A percentile compares a stretch with the other conserved stretches of the same genome.
phyloP scores from a whole-genome alignment of 2,797 vertebrate genomes.

The Coregonus ussuriensis region DNA sequence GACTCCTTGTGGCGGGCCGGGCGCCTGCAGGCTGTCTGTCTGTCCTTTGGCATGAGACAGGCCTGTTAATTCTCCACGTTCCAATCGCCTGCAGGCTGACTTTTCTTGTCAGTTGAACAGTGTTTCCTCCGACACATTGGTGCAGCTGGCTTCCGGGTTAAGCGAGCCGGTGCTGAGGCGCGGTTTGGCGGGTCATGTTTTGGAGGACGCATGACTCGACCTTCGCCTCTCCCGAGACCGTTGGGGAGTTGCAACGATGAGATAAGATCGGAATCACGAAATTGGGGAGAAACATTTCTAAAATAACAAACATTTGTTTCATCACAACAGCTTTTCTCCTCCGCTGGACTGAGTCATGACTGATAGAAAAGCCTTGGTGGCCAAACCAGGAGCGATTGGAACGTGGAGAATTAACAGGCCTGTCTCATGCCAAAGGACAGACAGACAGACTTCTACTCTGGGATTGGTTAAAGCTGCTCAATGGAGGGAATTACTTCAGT shows the following conservation, averaged over 20 bases:
- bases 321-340: slow-evolving; percentile 11
- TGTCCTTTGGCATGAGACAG: too few species aligned
- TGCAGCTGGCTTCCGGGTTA: too few species aligned
- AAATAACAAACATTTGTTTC: slow-evolving; percentile 12
- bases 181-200: too few species aligned
- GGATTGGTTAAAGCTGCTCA: background rate
- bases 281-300: background rate
- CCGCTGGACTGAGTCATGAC: slow-evolving; percentile 16
- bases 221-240: background rate
- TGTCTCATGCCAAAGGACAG: too few species aligned
- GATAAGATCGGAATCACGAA: too few species aligned
- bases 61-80: slow-evolving; percentile 6
- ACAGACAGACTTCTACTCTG: background rate
- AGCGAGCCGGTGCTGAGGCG: too few species aligned
- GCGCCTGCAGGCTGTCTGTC: too few species aligned
- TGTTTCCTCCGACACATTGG: too few species aligned
- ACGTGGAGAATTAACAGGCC: slow-evolving; percentile 5
- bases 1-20: too few species aligned
- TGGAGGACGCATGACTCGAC: too few species aligned
- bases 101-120: too few species aligned
- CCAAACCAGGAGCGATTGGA: slow-evolving; percentile 1
- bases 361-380: background rate
- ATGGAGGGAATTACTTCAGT: background rate
- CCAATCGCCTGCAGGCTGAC: background rate
- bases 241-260: background rate